Evolutionary conservation across 2,113 vertebrate genomes (phyloP), one percentile per base, ranked within the genome.

Genomic region (Xyrauchen texanus): DNA sequence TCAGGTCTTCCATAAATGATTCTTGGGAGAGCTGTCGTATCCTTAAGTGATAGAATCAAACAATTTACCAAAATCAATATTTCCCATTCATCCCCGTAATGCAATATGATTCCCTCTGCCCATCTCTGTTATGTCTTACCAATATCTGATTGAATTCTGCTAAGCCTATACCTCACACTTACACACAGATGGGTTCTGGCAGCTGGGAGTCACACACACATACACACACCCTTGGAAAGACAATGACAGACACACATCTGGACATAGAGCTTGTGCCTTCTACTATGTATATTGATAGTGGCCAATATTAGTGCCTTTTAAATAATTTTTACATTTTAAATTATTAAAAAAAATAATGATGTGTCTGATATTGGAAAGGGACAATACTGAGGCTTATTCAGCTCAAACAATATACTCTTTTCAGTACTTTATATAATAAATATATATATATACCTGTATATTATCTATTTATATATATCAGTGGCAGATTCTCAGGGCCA

Each of bases 41-140:
- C 78, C 82, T 86, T 91, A 91, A 93, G 88, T 93, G 88, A 91
- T 90, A 85, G 87, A 77, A 89, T 88, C 72, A 89, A 87, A 88
- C 86, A 87, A 89, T 90, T 88, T 81, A 82, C 80, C 84, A 77
- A 88, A 89, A 91, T 91, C 89, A 90, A 91, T 91, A 87, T 77
- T 71, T 85, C 67, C 85, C 84, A 85, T 92, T 90, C 84, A 89
- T 90, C 85, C 83, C 81, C 85, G 87, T 85, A 88, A 84, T 76
- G 80, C 79, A 78, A 83, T 80, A 85, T 83, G 78, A 78, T 83
- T 82, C 77, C 21, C 69, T 76, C 68, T 86, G 85, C 82, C 85
- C 63, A 76, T 85, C 81, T 76, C 83, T 83, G 77, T 86, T 86
- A 86, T 68, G 78, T 78, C 84, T 80, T 76, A 82, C 60, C 81